A percentile compares a stretch with the other conserved stretches of the same genome.
Evolutionary conservation across 2,888 invertebrate genomes (phyloP).

Genomic region (Calliphora vomitoria): DNA sequence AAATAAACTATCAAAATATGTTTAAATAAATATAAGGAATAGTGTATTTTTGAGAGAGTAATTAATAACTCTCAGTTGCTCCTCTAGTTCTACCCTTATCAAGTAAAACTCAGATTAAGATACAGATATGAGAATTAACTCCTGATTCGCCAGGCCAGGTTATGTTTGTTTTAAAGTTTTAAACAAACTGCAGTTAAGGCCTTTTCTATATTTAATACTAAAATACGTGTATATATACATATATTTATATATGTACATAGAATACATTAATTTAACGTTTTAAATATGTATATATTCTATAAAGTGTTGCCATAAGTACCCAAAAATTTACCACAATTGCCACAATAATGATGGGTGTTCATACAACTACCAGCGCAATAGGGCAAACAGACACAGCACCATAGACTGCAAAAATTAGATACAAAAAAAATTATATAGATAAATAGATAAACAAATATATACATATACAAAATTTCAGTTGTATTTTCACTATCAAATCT

Average conservation of each 20-base stretch:
- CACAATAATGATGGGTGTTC: conserved; percentile 87
- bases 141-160: too few relatives aligned
- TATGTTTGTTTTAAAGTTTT: too few relatives aligned
- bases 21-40: too few relatives aligned
- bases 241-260: neutral
- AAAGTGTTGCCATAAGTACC: conserved; percentile 84
- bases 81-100: too few relatives aligned
- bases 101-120: too few relatives aligned
- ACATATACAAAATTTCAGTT: neutral
- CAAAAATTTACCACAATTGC: conserved; percentile 86
- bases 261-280: neutral
- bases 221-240: neutral
- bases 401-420: conserved; percentile 79
- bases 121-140: too few relatives aligned
- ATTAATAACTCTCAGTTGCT: too few relatives aligned
- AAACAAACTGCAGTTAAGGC: conserved; percentile 14
- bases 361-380: conserved; percentile 86
- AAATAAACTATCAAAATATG: too few relatives aligned
- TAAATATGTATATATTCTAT: conserved; percentile 6
- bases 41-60: too few relatives aligned
- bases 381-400: conserved; percentile 86
- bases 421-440: neutral
- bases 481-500: neutral
- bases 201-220: neutral
- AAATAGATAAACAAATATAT: conserved; percentile 4